Conservation (phyloP, 2,113 vertebrate species). For the Crotophaga sulcirostris region DNA sequence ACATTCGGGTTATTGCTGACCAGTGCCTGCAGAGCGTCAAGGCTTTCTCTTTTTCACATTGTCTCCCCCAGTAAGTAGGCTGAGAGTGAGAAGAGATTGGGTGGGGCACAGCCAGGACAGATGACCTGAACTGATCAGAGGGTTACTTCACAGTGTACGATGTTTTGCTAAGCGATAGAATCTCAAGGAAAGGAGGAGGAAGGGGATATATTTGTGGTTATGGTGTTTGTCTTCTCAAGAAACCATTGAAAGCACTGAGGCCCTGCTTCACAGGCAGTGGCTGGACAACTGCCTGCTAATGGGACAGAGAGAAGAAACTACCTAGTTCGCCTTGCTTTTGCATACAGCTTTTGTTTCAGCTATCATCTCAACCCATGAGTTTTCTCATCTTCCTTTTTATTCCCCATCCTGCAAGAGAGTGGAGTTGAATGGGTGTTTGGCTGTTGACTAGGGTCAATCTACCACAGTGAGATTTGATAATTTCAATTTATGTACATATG, state of each 20-base stretch:
- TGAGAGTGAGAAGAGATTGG: background rate
- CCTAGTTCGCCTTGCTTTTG: background rate
- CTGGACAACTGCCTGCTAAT: background rate
- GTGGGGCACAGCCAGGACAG: background rate
- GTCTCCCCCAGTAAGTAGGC: too few relatives aligned
- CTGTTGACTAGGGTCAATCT: background rate
- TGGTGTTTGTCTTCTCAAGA: background rate
- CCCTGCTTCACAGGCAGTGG: background rate
- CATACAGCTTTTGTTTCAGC: background rate
- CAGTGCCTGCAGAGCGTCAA: too few relatives aligned
- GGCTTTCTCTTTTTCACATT: background rate
- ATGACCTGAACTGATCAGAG: background rate
- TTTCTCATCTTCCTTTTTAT: background rate
- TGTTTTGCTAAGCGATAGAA: background rate
- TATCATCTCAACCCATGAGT: background rate
- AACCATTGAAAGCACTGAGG: background rate
- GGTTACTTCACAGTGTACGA: background rate
- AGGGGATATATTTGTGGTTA: background rate
- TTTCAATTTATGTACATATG: background rate
- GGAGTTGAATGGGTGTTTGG: background rate
- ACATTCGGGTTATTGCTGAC: background rate
- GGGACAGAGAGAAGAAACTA: background rate
- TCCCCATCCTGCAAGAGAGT: background rate
- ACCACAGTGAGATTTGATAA: background rate
- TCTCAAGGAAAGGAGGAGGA: background rate